phyloP scores from a whole-genome alignment of 1,140 invertebrate species.

The Danaus melanippus region DNA sequence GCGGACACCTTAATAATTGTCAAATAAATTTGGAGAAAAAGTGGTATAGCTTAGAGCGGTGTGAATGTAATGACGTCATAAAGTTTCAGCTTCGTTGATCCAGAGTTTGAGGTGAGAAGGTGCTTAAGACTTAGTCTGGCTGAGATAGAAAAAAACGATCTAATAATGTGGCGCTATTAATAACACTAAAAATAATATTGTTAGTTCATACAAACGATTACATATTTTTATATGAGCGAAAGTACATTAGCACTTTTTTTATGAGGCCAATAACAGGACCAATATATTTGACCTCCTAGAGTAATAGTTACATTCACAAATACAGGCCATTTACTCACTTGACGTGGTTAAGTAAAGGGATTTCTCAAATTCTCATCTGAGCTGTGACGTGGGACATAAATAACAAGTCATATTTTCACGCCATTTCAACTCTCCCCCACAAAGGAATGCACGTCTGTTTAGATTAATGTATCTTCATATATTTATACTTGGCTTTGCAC shows the following conservation, averaged over 20 bases:
- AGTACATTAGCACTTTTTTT: no score
- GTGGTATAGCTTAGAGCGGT: constrained; percentile 44
- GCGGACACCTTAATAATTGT: constrained; percentile 70
- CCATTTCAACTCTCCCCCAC: constrained; percentile 64
- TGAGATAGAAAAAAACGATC: no score
- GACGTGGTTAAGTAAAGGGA: constrained; percentile 19
- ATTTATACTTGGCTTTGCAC: constrained; percentile 51
- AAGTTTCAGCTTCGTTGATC: constrained; percentile 37
- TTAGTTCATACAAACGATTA: no score
- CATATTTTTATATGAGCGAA: no score
- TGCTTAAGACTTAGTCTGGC: no score
- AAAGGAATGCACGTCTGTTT: constrained; percentile 61
- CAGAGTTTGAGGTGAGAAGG: constrained; percentile 28
- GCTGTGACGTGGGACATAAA: constrained; percentile 50
- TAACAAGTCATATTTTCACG: constrained; percentile 68
- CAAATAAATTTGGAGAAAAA: constrained; percentile 69
- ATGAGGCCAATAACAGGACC: no score
- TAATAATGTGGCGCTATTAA: no score
- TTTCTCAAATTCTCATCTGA: constrained; percentile 39
- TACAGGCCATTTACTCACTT: constrained; percentile 18
- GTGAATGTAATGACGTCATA: constrained; percentile 62
- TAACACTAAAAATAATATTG: no score
- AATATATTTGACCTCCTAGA: no score
- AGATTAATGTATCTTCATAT: constrained; percentile 69
- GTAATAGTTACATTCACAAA: constrained; percentile 8